These are phyloP conservation scores for Myiozetetes cayanensis DNA, from an alignment of 2,113 vertebrate genomes.

Conservation along the genomic window DNA sequence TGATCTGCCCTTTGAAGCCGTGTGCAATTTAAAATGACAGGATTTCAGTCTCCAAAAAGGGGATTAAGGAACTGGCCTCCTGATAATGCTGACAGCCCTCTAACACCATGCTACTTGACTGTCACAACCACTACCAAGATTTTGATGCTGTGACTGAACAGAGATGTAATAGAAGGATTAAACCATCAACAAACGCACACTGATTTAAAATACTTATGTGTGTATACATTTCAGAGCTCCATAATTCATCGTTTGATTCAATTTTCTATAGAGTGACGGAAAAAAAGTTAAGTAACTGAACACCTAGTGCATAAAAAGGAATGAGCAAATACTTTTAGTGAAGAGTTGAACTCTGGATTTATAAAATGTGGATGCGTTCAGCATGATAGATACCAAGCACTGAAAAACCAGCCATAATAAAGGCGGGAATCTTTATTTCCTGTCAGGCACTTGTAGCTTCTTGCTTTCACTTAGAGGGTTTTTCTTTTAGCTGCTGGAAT, in stretches of 20 bases:
- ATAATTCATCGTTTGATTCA: not conserved
- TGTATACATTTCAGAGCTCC: not conserved
- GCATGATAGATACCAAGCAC: not conserved
- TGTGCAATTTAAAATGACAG: not conserved
- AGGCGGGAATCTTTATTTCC: not conserved
- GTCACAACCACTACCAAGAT: not conserved
- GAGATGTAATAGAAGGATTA: not conserved
- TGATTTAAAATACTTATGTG: not conserved
- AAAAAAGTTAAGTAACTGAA: not conserved
- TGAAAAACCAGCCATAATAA: not conserved
- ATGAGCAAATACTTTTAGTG: not conserved
- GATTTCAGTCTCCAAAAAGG: not conserved
- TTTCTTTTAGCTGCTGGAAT: not conserved
- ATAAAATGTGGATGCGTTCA: not conserved
- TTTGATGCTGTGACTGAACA: not conserved
- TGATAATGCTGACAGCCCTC: not conserved
- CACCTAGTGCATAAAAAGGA: not conserved
- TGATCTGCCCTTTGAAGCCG: not conserved
- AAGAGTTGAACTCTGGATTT: not conserved
- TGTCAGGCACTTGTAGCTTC: not conserved
- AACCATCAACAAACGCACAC: not conserved
- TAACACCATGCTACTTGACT: not conserved
- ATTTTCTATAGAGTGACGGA: not conserved
- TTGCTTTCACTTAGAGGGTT: not conserved
- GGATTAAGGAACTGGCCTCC: not conserved